These are phyloP conservation scores for Gasterosteus nipponicus DNA, from an alignment of 2,113 vertebrate genomes.

Conservation along the genomic window DNA sequence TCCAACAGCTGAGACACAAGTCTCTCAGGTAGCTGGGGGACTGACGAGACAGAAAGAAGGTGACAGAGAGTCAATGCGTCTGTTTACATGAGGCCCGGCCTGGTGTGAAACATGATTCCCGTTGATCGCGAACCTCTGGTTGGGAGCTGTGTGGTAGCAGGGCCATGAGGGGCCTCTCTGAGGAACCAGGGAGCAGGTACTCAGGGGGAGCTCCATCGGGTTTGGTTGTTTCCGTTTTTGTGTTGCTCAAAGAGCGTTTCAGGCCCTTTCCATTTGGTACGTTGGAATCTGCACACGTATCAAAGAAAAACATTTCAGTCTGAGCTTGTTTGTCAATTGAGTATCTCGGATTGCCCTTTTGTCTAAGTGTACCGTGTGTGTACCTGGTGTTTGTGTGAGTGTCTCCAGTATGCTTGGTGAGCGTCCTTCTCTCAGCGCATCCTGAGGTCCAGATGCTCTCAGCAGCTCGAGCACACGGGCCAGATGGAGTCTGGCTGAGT, in stretches of 20 bases:
- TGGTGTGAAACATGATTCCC: not conserved
- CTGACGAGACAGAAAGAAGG: slow-evolving; percentile 57
- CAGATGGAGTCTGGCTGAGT: slow-evolving; percentile 79
- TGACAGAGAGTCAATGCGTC: not conserved
- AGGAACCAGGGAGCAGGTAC: slow-evolving; percentile 83
- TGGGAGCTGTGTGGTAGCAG: slow-evolving; percentile 77
- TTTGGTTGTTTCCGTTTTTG: slow-evolving; percentile 72
- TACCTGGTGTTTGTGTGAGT: slow-evolving; percentile 77
- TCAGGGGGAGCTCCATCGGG: slow-evolving; percentile 80
- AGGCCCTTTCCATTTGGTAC: slow-evolving; percentile 72
- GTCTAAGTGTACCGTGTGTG: not conserved
- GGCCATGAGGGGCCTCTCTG: slow-evolving; percentile 81
- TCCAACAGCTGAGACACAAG: slow-evolving; percentile 85
- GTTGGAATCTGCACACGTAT: slow-evolving; percentile 48
- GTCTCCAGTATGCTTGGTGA: slow-evolving; percentile 80
- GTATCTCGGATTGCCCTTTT: not conserved
- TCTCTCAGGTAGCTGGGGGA: slow-evolving; percentile 76
- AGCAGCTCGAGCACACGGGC: slow-evolving; percentile 81
- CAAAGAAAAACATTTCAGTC: not conserved
- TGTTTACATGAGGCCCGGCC: not conserved
- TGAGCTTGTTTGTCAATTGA: not conserved
- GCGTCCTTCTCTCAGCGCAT: slow-evolving; percentile 80
- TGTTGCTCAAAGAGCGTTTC: slow-evolving; percentile 77
- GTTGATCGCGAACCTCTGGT: slow-evolving; percentile 42
- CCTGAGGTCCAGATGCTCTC: slow-evolving; percentile 76